Evolutionary conservation across 1,140 invertebrate species (phyloP).

Genomic region (Maniola jurtina): DNA sequence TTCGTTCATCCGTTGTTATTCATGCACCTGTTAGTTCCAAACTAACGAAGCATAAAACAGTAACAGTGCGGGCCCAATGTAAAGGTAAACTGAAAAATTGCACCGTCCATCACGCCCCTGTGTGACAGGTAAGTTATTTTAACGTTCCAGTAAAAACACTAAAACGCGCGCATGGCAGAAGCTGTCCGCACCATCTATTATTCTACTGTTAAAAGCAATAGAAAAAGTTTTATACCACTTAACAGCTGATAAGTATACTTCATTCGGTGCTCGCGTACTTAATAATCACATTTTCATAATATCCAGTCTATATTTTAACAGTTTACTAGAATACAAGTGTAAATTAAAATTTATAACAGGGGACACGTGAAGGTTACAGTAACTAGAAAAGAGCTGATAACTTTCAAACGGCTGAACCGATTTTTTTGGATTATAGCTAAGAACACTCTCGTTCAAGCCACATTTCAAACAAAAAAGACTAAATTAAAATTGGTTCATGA

Average conservation of each 20-base stretch:
- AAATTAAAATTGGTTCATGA: too few relatives aligned
- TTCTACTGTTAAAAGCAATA: not conserved
- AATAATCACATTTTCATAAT: not conserved
- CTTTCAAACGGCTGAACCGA: too few relatives aligned
- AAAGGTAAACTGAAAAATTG: conserved; percentile 21
- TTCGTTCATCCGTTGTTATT: conserved; percentile 4
- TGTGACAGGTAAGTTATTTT: conserved; percentile 19
- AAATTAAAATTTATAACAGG: too few relatives aligned
- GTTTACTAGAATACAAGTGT: too few relatives aligned
- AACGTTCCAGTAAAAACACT: conserved; percentile 10
- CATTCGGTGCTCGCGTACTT: not conserved
- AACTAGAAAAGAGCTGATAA: too few relatives aligned
- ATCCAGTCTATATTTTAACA: too few relatives aligned
- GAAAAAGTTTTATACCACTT: not conserved
- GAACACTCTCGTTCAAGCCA: too few relatives aligned
- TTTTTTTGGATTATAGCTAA: too few relatives aligned
- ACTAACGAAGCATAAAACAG: conserved; percentile 15
- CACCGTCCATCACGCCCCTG: conserved; percentile 5
- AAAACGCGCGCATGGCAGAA: not conserved
- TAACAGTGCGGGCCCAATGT: not conserved
- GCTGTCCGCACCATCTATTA: not conserved
- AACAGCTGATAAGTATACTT: not conserved
- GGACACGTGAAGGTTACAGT: too few relatives aligned
- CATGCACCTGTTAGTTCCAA: conserved; percentile 14
- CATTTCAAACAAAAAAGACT: too few relatives aligned